phyloP scores from a whole-genome alignment of 2,797 vertebrate species.

The Limosa lapponica region DNA sequence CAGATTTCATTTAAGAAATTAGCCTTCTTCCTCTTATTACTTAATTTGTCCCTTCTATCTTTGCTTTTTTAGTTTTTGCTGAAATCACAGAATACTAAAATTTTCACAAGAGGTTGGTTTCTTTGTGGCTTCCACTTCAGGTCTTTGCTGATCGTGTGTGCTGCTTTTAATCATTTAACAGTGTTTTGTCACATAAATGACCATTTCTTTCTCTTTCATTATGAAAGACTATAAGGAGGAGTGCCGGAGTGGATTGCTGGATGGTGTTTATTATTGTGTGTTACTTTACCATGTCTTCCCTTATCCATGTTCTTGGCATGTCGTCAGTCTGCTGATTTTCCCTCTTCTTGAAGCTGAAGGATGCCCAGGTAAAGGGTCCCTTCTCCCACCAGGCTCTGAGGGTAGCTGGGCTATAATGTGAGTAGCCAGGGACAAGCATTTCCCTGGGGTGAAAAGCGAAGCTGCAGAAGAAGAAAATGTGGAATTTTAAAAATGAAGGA shows the following conservation, averaged over 20 bases:
- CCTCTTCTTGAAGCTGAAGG: not conserved
- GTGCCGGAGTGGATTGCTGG: not conserved
- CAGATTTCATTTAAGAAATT: not conserved
- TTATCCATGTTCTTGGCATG: not conserved
- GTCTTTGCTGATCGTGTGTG: not conserved
- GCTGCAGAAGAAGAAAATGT: not conserved
- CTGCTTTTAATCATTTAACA: not conserved
- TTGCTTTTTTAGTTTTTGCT: not conserved
- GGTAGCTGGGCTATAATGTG: not conserved
- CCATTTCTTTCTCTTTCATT: not conserved
- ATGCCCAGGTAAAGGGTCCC: fast-evolving
- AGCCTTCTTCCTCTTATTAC: not conserved
- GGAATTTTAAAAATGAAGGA: not conserved
- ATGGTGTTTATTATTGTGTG: not conserved
- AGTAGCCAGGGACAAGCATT: not conserved
- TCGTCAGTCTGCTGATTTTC: not conserved
- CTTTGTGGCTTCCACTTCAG: not conserved
- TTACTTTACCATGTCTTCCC: not conserved
- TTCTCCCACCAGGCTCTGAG: not conserved
- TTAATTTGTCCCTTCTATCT: not conserved
- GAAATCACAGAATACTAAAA: not conserved
- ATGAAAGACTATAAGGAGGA: not conserved
- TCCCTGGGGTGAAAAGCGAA: not conserved
- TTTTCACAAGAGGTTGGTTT: not conserved
- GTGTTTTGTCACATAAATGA: not conserved